Percentiles rank a stretch among this genome's conserved stretches.
Conservation (phyloP, 2,888 invertebrate species). For the Bellardia bayeri region DNA sequence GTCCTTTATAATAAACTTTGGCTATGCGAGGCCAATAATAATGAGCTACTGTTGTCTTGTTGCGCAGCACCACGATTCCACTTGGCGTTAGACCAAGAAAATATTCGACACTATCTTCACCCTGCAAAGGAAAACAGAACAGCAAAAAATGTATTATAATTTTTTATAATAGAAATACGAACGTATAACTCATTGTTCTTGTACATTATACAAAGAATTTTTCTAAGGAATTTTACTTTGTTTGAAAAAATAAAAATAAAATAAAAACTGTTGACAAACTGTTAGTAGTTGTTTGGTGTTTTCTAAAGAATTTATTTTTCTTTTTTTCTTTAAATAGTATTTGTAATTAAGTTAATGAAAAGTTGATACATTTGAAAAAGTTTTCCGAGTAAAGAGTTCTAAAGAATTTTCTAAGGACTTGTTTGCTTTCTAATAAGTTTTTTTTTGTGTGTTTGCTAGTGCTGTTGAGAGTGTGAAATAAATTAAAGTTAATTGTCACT, state of each 20-base stretch:
- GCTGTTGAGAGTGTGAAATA: constrained; percentile 43
- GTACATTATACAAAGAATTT: not conserved
- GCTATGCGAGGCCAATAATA: constrained; percentile 99
- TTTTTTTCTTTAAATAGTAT: constrained; percentile 71
- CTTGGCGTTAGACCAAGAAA: constrained; percentile 97
- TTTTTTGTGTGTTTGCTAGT: not conserved
- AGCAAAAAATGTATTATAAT: constrained; percentile 47
- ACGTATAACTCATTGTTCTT: constrained; percentile 34
- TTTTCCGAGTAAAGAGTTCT: constrained; percentile 24
- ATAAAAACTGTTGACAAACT: constrained; percentile 57
- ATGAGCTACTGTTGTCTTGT: constrained; percentile 98
- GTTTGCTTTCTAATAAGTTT: not conserved
- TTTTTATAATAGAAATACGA: constrained; percentile 8
- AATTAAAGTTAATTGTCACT: constrained; percentile 46
- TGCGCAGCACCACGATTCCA: constrained; percentile 96
- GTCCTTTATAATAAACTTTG: constrained; percentile 97
- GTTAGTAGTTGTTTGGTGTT: constrained; percentile 55
- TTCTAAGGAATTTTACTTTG: constrained; percentile 35
- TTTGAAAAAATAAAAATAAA: not conserved
- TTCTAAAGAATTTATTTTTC: constrained; percentile 34
- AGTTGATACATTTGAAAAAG: constrained; percentile 68
- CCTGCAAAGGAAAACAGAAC: constrained; percentile 86
- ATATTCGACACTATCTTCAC: constrained; percentile 98
- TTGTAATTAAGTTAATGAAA: constrained; percentile 78
- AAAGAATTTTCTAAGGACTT: constrained; percentile 45